Percentiles rank a stretch among this genome's conserved stretches.
Conservation (phyloP, 2,797 vertebrate species). For the Microtus agrestis region DNA sequence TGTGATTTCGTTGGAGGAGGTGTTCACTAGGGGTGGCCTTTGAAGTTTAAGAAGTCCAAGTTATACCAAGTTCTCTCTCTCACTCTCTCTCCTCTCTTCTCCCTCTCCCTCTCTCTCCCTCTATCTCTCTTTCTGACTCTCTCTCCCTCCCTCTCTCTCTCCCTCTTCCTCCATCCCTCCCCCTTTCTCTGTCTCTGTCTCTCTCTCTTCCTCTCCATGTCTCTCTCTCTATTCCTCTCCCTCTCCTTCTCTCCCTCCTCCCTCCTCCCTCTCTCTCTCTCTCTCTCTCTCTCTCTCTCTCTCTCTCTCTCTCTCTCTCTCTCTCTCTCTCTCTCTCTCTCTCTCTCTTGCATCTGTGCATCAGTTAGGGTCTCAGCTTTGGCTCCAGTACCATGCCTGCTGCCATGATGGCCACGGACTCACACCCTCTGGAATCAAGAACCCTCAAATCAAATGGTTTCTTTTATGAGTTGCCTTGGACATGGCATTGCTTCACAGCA, state of each 20-base stretch:
- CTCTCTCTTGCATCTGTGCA: accelerated
- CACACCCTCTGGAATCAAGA: not conserved
- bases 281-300: no score
- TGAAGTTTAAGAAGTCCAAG: not conserved
- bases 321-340: not conserved
- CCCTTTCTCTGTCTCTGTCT: no score
- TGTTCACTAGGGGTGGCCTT: not conserved
- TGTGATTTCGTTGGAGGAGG: not conserved
- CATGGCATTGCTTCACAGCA: not conserved
- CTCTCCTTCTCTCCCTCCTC: not conserved
- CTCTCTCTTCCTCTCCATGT: not conserved
- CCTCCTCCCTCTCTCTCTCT: not conserved
- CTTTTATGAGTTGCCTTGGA: not conserved
- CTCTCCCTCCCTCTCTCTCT: not conserved
- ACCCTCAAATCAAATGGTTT: not conserved
- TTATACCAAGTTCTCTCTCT: not conserved
- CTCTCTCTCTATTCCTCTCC: not conserved
- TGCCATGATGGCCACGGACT: not conserved
- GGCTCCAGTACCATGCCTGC: not conserved
- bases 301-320: not conserved
- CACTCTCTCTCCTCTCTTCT: no score
- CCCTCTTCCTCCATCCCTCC: no score
- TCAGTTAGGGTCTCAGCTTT: no score
- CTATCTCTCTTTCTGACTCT: no score
- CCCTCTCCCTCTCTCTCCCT: not conserved